Conservation (phyloP, 2,888 invertebrate genomes). For the Cylloceria caligata region DNA sequence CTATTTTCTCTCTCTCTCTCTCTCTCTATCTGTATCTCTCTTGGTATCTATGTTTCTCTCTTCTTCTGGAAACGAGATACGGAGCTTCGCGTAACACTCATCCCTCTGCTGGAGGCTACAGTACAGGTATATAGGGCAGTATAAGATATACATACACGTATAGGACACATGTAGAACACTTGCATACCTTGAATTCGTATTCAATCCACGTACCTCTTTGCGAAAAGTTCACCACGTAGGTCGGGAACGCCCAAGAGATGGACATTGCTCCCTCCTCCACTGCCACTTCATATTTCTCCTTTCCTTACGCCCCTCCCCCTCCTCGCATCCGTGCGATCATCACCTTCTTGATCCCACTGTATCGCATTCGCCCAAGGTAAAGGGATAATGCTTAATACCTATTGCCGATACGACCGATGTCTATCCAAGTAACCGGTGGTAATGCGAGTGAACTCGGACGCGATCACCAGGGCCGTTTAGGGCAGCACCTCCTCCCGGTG, state of each 20-base stretch:
- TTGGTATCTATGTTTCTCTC: neutral
- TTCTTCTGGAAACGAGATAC: constrained; percentile 19
- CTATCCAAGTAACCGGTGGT: no score
- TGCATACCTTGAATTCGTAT: neutral
- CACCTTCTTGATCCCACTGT: no score
- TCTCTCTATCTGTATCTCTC: neutral
- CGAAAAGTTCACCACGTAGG: neutral
- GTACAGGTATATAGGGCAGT: neutral
- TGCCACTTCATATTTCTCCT: neutral
- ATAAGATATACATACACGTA: no score
- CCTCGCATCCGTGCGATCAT: no score
- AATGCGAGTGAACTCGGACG: no score
- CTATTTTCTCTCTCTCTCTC: constrained; percentile 6
- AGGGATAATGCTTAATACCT: no score
- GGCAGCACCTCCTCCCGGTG: no score
- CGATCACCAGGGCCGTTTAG: no score
- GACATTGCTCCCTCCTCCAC: neutral
- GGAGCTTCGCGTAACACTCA: constrained; percentile 14
- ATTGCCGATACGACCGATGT: no score
- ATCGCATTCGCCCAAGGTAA: no score
- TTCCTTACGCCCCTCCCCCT: no score
- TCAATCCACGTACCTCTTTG: constrained; percentile 4
- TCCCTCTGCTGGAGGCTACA: neutral
- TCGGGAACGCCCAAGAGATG: neutral
- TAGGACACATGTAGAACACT: neutral